Evolutionary conservation across 1,140 invertebrate species (phyloP).

Genomic region (Pogonomyrmex californicus): DNA sequence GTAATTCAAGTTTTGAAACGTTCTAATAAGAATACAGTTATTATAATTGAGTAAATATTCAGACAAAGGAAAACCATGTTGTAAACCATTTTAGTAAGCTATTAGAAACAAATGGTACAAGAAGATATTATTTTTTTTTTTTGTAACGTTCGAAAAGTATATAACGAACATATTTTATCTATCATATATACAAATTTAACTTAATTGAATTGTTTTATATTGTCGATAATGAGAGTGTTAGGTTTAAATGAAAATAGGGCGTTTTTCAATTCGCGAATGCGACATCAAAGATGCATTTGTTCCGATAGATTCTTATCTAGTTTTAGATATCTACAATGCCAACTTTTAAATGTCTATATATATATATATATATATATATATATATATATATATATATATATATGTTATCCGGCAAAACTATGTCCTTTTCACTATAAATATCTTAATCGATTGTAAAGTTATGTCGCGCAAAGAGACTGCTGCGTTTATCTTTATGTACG

Average conservation of each 20-base stretch:
- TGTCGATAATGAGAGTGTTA: background rate
- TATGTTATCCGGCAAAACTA: background rate
- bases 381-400: background rate
- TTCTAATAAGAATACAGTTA: background rate
- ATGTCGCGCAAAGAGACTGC: background rate
- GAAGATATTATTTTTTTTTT: background rate
- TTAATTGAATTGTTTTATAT: background rate
- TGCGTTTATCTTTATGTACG: background rate
- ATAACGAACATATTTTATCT: background rate
- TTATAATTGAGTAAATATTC: background rate
- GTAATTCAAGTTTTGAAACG: background rate
- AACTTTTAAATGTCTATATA: background rate
- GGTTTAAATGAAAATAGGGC: background rate
- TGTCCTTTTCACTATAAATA: constrained; percentile 33
- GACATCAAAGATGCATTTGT: background rate
- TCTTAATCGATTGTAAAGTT: constrained; percentile 10
- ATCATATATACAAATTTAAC: background rate
- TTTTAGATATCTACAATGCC: background rate
- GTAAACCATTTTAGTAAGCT: background rate
- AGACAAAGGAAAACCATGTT: background rate
- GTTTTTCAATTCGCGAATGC: background rate
- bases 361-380: too few relatives aligned
- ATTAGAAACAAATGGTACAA: background rate
- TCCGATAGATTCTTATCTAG: background rate
- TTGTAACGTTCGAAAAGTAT: background rate